These are phyloP conservation scores for Onychostoma macrolepis DNA, from an alignment of 2,113 vertebrate genomes.

Conservation along the genomic window DNA sequence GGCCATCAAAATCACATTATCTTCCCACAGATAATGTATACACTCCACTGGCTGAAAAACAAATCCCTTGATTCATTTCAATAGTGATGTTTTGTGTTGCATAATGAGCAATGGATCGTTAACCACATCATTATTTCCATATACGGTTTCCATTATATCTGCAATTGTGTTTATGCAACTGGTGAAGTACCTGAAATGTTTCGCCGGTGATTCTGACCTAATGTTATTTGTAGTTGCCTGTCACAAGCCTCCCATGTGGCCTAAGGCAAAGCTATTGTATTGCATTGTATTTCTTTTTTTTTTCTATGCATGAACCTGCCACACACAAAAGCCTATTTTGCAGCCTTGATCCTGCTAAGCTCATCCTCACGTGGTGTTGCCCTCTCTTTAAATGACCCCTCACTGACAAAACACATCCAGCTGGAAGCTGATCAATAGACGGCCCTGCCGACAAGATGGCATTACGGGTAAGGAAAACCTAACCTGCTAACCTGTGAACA, in stretches of 20 bases:
- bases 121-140: conserved; percentile 25
- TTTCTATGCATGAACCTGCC: neutral
- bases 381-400: conserved; percentile 58
- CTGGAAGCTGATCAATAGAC: conserved; percentile 38
- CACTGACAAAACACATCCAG: conserved; percentile 39
- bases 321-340: conserved; percentile 49
- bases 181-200: conserved; percentile 1
- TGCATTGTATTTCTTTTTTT: neutral
- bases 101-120: conserved; percentile 43
- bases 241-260: neutral
- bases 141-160: conserved; percentile 1
- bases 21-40: neutral
- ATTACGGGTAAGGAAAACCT: conserved; percentile 63
- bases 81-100: neutral
- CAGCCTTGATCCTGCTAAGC: conserved; percentile 50
- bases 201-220: neutral
- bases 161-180: conserved; percentile 4
- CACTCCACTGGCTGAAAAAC: conserved; percentile 26
- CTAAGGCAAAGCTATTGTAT: neutral
- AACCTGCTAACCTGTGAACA: conserved; percentile 33
- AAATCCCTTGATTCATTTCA: neutral
- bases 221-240: neutral
- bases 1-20: conserved; percentile 30
- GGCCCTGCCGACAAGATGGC: conserved; percentile 53
- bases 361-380: conserved; percentile 54